Evolutionary conservation across 2,888 invertebrate species (phyloP).

Genomic region (Conomelus anceps): DNA sequence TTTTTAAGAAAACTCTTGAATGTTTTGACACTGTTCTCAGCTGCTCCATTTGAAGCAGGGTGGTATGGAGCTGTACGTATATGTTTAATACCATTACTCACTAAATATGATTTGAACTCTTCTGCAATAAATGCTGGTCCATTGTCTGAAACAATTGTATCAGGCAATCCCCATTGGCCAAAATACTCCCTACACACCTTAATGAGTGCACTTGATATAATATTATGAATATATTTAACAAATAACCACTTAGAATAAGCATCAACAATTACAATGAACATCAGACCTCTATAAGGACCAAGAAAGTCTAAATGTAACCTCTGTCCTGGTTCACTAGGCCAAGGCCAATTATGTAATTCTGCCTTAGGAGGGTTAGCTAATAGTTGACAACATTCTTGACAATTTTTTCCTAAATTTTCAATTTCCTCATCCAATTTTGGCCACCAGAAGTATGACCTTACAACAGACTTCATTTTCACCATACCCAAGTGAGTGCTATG

Average conservation of each 20-base stretch:
- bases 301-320: constrained; percentile 34
- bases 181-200: too few species aligned
- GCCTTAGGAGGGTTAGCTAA: constrained; percentile 26
- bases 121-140: constrained; percentile 13
- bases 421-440: constrained; percentile 34
- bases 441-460: constrained; percentile 35
- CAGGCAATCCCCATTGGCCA: constrained; percentile 20
- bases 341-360: constrained; percentile 30
- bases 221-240: too few species aligned
- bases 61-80: background rate
- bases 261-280: constrained; percentile 26
- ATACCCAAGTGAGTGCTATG: constrained; percentile 34
- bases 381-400: constrained; percentile 28
- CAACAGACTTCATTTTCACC: constrained; percentile 34
- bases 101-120: constrained; percentile 23
- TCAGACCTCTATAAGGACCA: constrained; percentile 23
- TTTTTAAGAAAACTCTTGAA: too few species aligned
- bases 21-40: too few species aligned
- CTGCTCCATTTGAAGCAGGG: constrained; percentile 15
- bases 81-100: constrained; percentile 4
- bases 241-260: constrained; percentile 31
- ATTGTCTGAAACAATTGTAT: constrained; percentile 13
- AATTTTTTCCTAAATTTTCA: constrained; percentile 31
- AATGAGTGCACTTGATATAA: constrained; percentile 7
- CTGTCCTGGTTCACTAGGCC: too few species aligned